Percentiles rank a stretch among this genome's conserved stretches.
phyloP scores from a whole-genome alignment of 1,140 invertebrate genomes.

The Drosophila simulans region DNA sequence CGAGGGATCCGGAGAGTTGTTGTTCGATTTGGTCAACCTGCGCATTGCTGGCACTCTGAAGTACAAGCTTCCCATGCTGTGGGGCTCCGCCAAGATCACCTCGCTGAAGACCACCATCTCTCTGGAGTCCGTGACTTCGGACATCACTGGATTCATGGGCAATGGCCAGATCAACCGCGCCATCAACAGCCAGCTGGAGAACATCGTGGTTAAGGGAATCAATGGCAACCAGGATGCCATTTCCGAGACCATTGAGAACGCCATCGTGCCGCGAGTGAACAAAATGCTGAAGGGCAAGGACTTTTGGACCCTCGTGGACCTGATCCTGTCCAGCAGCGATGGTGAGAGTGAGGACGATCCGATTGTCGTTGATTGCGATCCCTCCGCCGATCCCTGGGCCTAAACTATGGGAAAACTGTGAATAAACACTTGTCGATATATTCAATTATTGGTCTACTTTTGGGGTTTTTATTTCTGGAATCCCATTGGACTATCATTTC shows the following conservation, averaged over 20 bases:
- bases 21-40: slow-evolving; percentile 72
- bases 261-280: slow-evolving; percentile 72
- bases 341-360: slow-evolving; percentile 73
- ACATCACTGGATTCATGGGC: slow-evolving; percentile 76
- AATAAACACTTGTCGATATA: slow-evolving; percentile 31
- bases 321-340: slow-evolving; percentile 67
- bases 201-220: slow-evolving; percentile 57
- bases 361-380: slow-evolving; percentile 70
- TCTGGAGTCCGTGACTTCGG: slow-evolving; percentile 58
- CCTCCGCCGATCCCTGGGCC: slow-evolving; percentile 77
- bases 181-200: slow-evolving; percentile 73
- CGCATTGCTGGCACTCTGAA: slow-evolving; percentile 67
- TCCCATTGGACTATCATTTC: not conserved
- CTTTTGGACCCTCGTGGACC: slow-evolving; percentile 77
- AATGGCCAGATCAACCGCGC: slow-evolving; percentile 67
- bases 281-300: slow-evolving; percentile 78
- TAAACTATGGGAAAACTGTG: slow-evolving; percentile 32
- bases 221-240: slow-evolving; percentile 67
- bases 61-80: slow-evolving; percentile 77
- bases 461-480: not conserved
- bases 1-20: slow-evolving; percentile 67
- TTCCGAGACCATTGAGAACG: slow-evolving; percentile 69
- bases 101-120: slow-evolving; percentile 70
- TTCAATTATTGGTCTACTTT: slow-evolving; percentile 31
- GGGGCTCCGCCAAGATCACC: slow-evolving; percentile 78